Evolutionary conservation across 2,888 invertebrate species (phyloP).

Genomic region (Dicranocentrus wangi): DNA sequence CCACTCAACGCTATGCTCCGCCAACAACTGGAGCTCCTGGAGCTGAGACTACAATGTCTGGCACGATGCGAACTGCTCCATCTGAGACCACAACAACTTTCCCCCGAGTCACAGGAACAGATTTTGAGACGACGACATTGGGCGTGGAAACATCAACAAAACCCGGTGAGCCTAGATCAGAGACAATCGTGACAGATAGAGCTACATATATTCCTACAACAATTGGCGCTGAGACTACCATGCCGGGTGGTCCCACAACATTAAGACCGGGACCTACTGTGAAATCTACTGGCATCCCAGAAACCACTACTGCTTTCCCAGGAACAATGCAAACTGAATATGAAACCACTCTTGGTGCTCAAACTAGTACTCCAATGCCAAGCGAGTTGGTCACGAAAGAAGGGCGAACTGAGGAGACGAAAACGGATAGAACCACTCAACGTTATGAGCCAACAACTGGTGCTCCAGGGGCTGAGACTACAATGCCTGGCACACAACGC

Average conservation of each 20-base stretch:
- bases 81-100: not conserved
- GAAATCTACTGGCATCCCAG: not conserved
- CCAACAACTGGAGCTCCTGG: too few species aligned
- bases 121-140: slow-evolving; percentile 12
- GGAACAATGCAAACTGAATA: not conserved
- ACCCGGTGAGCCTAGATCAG: not conserved
- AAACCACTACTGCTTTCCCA: not conserved
- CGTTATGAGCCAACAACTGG: slow-evolving; percentile 13
- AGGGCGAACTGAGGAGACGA: not conserved
- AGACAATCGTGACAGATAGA: not conserved
- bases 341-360: too few species aligned
- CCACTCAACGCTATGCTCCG: too few species aligned
- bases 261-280: not conserved
- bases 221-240: too few species aligned
- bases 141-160: slow-evolving; percentile 1
- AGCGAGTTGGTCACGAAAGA: not conserved
- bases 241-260: too few species aligned
- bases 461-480: too few species aligned
- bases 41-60: too few species aligned
- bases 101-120: not conserved
- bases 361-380: not conserved
- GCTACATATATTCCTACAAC: too few species aligned
- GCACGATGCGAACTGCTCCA: too few species aligned
- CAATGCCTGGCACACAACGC: too few species aligned
- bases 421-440: slow-evolving; percentile 29